Conservation (phyloP, 2,113 vertebrate genomes). For the Prochilodus magdalenae region DNA sequence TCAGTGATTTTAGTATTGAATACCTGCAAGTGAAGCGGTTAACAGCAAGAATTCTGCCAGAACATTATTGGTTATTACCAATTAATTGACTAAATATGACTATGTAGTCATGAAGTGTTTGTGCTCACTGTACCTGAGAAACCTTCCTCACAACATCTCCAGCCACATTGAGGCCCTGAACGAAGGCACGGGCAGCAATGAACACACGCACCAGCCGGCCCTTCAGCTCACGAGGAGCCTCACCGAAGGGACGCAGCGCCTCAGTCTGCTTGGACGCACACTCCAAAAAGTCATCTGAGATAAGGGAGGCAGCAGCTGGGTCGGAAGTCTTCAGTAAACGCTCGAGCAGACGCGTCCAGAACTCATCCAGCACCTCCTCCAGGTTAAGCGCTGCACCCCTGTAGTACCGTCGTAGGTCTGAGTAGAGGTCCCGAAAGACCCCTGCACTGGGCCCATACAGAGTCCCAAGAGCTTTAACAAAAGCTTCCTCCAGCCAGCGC, state of each 20-base stretch:
- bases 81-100: too few relatives aligned
- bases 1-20: too few relatives aligned
- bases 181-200: constrained; percentile 87
- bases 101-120: too few relatives aligned
- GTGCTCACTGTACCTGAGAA: constrained; percentile 83
- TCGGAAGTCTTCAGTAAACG: constrained; percentile 86
- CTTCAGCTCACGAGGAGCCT: constrained; percentile 85
- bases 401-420: constrained; percentile 87
- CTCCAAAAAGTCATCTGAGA: constrained; percentile 90
- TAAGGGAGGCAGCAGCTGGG: constrained; percentile 78
- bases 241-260: constrained; percentile 88
- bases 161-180: constrained; percentile 87
- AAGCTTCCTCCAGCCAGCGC: constrained; percentile 79
- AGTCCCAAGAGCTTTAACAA: constrained; percentile 74
- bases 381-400: constrained; percentile 86
- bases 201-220: constrained; percentile 84
- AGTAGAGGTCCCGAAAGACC: constrained; percentile 88
- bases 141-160: constrained; percentile 89
- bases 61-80: too few relatives aligned
- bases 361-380: constrained; percentile 92
- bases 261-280: constrained; percentile 93
- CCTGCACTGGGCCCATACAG: constrained; percentile 80
- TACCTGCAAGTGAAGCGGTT: too few relatives aligned
- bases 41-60: too few relatives aligned
- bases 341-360: constrained; percentile 92